Base-by-base conservation (phyloP, 2,888 invertebrate genomes). In the Drosophila rubida region DNA sequence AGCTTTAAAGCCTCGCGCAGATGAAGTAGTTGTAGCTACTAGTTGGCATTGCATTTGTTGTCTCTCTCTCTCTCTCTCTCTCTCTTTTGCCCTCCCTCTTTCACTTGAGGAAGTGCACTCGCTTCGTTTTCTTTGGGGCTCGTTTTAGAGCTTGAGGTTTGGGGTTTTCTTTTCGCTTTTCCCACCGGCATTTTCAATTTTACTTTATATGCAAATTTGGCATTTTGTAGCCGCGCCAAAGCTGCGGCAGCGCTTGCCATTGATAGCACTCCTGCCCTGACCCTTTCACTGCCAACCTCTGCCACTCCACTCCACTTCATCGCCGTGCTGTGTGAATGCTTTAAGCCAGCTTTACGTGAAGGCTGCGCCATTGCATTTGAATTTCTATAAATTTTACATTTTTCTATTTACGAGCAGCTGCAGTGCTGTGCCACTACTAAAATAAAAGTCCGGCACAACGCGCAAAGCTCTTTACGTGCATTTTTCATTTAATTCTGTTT, bases 121-220 rank as follows among this genome's bases (percentile, higher is more conserved):
- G 81, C 70, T 54, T 41, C 45, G 53, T 41, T 66, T 65, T 57
- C 58, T 66, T 67, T 65, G 66, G 66, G 55, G 30, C 30, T 35
- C 58, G 53, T 54, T 70, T 77, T 64, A 48, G 73, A 58, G 61
- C 67, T 70, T 67, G 73, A 75, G 65, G 78, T 77, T 64, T 69
- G 60, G 46, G 69, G 30, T 60, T 63, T 71, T 44, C 53, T 65
- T 59, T 61, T 54, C 53, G 45, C 54, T 35, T 58, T 72, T 68
- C 74, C 75, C 79, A 74, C 59, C 69, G 83, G 86, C 80, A 86
- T 87, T 82, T 87, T 88, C 88, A 86, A 83, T 88, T 88, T 83
- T 88, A 83, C 88, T 83, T 88, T 83, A 88, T 83, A 83, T 83
- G 83, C 83, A 83, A 83, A 83, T 83, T 88, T 86, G 65, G 88